Base-by-base conservation (phyloP, 1,140 invertebrate genomes). In the Aphelenchoides besseyi region DNA sequence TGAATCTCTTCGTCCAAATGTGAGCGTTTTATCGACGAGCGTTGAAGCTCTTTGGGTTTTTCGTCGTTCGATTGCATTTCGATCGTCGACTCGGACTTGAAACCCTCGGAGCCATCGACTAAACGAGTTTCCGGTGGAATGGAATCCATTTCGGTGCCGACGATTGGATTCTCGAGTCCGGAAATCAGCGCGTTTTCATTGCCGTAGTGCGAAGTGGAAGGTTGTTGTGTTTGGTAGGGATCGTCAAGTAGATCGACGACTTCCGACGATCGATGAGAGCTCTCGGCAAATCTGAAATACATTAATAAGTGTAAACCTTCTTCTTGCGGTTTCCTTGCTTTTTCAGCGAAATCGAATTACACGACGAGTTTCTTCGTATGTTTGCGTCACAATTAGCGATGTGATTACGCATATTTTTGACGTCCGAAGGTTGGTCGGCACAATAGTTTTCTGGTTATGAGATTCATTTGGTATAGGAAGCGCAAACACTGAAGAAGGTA, bases 61-160 rank as follows among this genome's bases (percentile, higher is more conserved):
- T 48, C 41, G 12, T 48, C 41, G 55, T 59, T 59, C 18, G 55
- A 59, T 23, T 59, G 5, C 55, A 29, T 28, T 33, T 59, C 55
- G 18, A 8, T 23, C 55, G 55, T 5, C 41, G 41, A 48, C 23
- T 48, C 41, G 41, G 41, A 12, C n/a, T n/a, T n/a, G 41, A 23
- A 23, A 12, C 12, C 5, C 5, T 59, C 55, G 55, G 5, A 5
- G 5, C 5, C 5, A 28, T 29, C 5, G 12, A 33, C 23, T 5
- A 59, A 16, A 12, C 23, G 12, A 12, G 41, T 48, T 48, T 23
- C 41, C 12, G 12, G 41, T 23, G 41, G 41, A 23, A 48, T 48
- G 12, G 12, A 12, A 12, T 48, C 41, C 41, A 48, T 48, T 48
- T 48, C 12, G 41, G 23, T 23, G 41, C 23, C 41, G 41, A 23